Base-by-base conservation (phyloP, 2,888 invertebrate genomes). In the Rhimphoctona megacephalus region DNA sequence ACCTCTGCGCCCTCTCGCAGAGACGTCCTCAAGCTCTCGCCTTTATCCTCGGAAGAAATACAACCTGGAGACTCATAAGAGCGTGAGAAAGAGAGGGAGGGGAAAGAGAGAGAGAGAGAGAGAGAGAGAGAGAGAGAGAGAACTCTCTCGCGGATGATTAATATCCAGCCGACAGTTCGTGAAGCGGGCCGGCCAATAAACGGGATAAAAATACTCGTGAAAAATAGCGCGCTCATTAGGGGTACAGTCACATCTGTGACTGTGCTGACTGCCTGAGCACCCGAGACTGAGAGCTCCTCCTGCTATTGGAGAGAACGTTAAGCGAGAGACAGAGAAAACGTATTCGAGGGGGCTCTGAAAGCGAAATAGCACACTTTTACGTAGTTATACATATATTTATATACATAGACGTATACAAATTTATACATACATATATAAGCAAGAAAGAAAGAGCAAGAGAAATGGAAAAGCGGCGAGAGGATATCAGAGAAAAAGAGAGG, bases 131-230 rank as follows among this genome's bases (percentile, higher is more conserved):
- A 39, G 25, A n/a, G 30, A 69, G 70, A 76, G 70, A 69, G 61
- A 61, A 61, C 33, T 39, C 57, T 69, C 69, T 52, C 85, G 78
- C 90, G 92, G 90, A 94, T 94, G 94, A 94, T 94, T 94, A 94
- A 94, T 94, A 94, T 94, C 93, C 93, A 91, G 94, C 94, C 93
- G 94, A 94, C 94, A 94, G 94, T 93, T 93, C 92, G 93, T 93
- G 94, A 94, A 94, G 92, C 93, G 92, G 89, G 90, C 91, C 93
- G 93, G 93, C 94, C 94, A 94, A 94, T 94, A 94, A 94, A 94
- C 94, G 94, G 94, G 94, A 94, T 94, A 94, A 94, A 94, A 94
- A 94, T 94, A 92, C 94, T 94, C 93, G 94, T 94, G 94, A 94
- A 94, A 94, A 94, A 94, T 94, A 93, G 94, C 93, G 93, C 91